A percentile compares a stretch with the other conserved stretches of the same genome.
These are phyloP conservation scores for Zaprionus kolodkinae DNA, from an alignment of 1,140 invertebrate genomes.

Conservation along the genomic window DNA sequence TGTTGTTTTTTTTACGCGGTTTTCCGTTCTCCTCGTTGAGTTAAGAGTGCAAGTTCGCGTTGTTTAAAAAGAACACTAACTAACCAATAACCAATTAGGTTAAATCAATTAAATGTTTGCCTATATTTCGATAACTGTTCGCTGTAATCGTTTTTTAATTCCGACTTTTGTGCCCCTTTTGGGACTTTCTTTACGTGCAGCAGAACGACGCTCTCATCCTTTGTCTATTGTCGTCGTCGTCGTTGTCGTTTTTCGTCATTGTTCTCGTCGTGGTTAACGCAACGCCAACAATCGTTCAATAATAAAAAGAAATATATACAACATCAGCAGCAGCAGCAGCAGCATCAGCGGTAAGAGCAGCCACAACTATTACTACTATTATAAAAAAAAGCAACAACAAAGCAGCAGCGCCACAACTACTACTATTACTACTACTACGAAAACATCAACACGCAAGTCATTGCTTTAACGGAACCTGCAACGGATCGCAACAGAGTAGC, in stretches of 20 bases:
- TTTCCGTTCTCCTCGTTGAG: background rate
- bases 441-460: conserved; percentile 35
- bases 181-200: conserved; percentile 28
- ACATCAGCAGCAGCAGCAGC: conserved; percentile 34
- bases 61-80: background rate
- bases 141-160: background rate
- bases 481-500: conserved; percentile 26
- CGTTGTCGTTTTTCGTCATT: conserved; percentile 47
- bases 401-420: conserved; percentile 23
- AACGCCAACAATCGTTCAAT: conserved; percentile 19
- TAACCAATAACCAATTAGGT: background rate
- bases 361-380: conserved; percentile 13
- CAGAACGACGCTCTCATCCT: conserved; percentile 59
- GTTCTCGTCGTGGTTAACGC: conserved; percentile 39
- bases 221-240: conserved; percentile 50
- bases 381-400: background rate
- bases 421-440: background rate
- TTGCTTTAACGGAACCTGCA: conserved; percentile 51
- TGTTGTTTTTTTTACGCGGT: background rate
- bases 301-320: conserved; percentile 27
- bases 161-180: background rate
- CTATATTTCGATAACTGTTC: background rate
- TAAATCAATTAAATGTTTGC: background rate
- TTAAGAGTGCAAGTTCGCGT: background rate
- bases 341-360: conserved; percentile 1